phyloP scores from a whole-genome alignment of 2,888 invertebrate species.

The Heliconius cydno region DNA sequence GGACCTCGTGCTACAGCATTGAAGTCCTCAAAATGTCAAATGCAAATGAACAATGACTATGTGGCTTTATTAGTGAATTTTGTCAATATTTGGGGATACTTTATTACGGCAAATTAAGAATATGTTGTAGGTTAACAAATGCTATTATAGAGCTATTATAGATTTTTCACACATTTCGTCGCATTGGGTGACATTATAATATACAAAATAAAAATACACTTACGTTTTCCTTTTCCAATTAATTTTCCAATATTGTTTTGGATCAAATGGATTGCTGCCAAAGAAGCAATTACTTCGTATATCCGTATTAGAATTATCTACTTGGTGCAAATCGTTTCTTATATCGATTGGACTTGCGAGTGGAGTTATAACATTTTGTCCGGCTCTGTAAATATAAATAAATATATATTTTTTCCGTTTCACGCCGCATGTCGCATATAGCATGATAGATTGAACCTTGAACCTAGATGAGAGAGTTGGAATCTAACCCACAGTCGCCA shows the following conservation, averaged over 20 bases:
- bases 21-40: too few species aligned
- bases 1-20: too few species aligned
- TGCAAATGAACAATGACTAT: too few species aligned
- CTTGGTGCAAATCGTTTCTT: slow-evolving; percentile 49
- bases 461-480: too few species aligned
- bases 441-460: neutral
- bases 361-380: slow-evolving; percentile 32
- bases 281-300: slow-evolving; percentile 65
- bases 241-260: slow-evolving; percentile 69
- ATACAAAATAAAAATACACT: slow-evolving; percentile 48
- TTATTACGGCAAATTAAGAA: too few species aligned
- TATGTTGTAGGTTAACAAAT: too few species aligned
- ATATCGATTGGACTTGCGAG: slow-evolving; percentile 48
- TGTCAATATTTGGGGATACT: too few species aligned
- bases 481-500: too few species aligned
- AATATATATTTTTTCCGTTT: neutral
- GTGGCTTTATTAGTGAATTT: too few species aligned
- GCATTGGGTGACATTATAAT: neutral
- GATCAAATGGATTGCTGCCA: slow-evolving; percentile 55
- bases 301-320: slow-evolving; percentile 46
- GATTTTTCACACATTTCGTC: neutral
- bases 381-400: slow-evolving; percentile 15
- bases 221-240: slow-evolving; percentile 77
- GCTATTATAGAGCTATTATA: too few species aligned
- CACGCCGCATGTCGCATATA: neutral